Percentiles rank a stretch among this genome's conserved stretches.
phyloP scores from a whole-genome alignment of 2,797 vertebrate species.

The Scleropages formosus region DNA sequence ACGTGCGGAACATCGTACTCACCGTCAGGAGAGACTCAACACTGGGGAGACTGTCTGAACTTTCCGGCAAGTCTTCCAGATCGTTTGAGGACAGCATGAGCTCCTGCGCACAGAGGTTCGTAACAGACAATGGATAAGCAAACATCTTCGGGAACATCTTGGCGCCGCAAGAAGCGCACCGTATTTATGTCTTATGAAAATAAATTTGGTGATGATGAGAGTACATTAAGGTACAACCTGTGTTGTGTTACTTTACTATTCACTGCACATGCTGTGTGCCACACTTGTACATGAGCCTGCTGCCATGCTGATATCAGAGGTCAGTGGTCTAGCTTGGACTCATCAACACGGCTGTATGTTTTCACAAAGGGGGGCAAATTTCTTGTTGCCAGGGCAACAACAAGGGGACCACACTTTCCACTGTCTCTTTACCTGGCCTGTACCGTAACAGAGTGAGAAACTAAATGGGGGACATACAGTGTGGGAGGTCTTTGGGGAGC shows the following conservation, averaged over 20 bases:
- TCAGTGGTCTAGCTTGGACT: no score
- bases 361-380: no score
- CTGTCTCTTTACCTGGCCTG: no score
- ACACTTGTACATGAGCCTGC: no score
- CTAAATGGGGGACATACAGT: slow-evolving; percentile 46
- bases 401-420: not conserved
- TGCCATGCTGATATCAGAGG: no score
- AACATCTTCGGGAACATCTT: not conserved
- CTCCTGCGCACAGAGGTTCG: slow-evolving; percentile 53
- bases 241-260: no score
- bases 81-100: slow-evolving; percentile 65
- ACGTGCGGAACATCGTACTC: slow-evolving; percentile 43
- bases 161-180: not conserved
- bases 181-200: not conserved
- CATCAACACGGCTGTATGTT: no score
- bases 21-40: slow-evolving; percentile 44
- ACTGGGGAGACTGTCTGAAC: slow-evolving; percentile 41
- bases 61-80: slow-evolving; percentile 60
- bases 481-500: slow-evolving; percentile 44
- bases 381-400: no score
- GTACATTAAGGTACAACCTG: no score
- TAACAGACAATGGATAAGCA: not conserved
- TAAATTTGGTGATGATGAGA: no score
- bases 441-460: no score
- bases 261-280: no score